phyloP scores from a whole-genome alignment of 2,113 vertebrate genomes.

The Indicator indicator region DNA sequence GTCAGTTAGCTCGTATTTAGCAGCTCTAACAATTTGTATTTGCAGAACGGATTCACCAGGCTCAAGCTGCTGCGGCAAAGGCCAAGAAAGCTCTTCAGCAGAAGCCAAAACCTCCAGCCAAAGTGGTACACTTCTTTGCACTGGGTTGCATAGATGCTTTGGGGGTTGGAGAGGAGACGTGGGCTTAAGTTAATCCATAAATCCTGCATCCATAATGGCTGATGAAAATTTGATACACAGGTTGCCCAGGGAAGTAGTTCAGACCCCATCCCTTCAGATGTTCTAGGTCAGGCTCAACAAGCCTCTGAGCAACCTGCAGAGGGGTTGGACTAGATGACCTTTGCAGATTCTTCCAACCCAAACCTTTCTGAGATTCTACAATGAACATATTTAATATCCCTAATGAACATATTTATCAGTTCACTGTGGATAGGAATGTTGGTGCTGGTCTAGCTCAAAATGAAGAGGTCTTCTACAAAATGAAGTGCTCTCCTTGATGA shows the following conservation, averaged over 20 bases:
- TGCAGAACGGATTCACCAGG: constrained; percentile 95
- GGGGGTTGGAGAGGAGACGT: not conserved
- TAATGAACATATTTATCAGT: not conserved
- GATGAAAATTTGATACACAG: not conserved
- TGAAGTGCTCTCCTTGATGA: not conserved
- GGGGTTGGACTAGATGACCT: too few relatives aligned
- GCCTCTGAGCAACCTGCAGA: too few relatives aligned
- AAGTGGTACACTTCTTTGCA: constrained; percentile 82
- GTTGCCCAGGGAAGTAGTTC: too few relatives aligned
- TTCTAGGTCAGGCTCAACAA: too few relatives aligned
- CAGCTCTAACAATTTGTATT: not conserved
- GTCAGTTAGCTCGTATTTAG: constrained; percentile 68
- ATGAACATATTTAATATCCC: too few relatives aligned
- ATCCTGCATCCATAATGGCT: not conserved
- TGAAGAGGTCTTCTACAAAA: too few relatives aligned
- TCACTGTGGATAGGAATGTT: not conserved
- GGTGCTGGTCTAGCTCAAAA: not conserved
- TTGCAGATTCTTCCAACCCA: too few relatives aligned
- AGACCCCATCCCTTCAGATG: too few relatives aligned
- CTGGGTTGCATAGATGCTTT: not conserved
- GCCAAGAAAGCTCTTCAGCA: constrained; percentile 96
- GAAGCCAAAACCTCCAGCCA: constrained; percentile 93
- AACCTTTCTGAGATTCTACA: too few relatives aligned
- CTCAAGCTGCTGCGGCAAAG: constrained; percentile 96
- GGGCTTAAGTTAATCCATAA: not conserved